Percentiles rank a stretch among this genome's conserved stretches.
Conservation (phyloP, 2,888 invertebrate species). For the Apantesis nais region DNA sequence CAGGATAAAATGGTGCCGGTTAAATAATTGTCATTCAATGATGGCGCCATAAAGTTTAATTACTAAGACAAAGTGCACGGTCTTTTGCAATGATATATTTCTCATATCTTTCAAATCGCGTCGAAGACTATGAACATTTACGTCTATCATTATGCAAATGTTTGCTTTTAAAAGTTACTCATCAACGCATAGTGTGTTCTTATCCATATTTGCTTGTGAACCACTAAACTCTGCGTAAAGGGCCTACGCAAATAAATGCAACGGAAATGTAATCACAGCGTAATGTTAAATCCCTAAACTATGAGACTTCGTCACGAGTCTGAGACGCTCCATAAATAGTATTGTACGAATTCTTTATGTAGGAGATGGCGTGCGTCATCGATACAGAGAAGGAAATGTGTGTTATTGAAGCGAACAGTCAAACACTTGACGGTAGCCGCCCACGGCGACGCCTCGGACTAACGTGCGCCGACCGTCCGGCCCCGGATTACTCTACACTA, state of each 20-base stretch:
- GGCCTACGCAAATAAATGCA: constrained; percentile 36
- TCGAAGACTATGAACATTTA: constrained; percentile 18
- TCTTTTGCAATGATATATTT: constrained; percentile 22
- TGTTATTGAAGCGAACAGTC: constrained; percentile 54
- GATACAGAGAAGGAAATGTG: constrained; percentile 59
- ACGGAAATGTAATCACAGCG: constrained; percentile 41
- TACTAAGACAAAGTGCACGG: constrained; percentile 24
- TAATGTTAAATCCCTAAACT: constrained; percentile 54
- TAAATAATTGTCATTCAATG: constrained; percentile 47
- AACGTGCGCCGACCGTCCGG: constrained; percentile 29
- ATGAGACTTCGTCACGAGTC: constrained; percentile 45
- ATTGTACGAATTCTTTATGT: constrained; percentile 58
- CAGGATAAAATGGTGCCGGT: constrained; percentile 65
- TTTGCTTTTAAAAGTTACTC: constrained; percentile 46
- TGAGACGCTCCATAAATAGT: constrained; percentile 70
- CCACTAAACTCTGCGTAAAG: constrained; percentile 33
- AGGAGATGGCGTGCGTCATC: constrained; percentile 68
- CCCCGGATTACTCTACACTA: constrained; percentile 32
- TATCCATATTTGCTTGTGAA: constrained; percentile 41
- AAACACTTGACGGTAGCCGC: constrained; percentile 70
- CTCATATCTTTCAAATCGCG: constrained; percentile 20
- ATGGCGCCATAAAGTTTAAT: constrained; percentile 39
- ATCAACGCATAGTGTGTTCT: constrained; percentile 30
- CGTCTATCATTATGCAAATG: constrained; percentile 31
- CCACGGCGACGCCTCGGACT: constrained; percentile 50